Base-by-base conservation (phyloP, 2,888 invertebrate species). In the Callyntrura sp. region DNA sequence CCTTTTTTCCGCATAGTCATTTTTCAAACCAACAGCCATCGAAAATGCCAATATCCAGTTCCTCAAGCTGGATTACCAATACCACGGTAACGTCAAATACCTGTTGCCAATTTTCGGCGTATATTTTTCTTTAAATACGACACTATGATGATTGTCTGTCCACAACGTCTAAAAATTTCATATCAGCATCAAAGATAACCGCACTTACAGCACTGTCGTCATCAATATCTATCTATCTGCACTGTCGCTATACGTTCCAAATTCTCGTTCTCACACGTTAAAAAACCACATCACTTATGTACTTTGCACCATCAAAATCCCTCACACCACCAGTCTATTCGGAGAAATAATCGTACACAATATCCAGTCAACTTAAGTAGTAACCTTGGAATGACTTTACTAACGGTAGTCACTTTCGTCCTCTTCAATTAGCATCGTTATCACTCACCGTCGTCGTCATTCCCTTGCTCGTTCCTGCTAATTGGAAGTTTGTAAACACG, bases 361-460 rank as follows among this genome's bases (percentile, higher is more conserved):
- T 55, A n/a, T 1, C 55, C 14, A 55, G 14, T 25, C 28, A 62
- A 62, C 62, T 25, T 8, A 23, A 23, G 60, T 62, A 62, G 4
- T 68, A 68, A 68, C 68, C 68, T 68, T 68, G 68, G 17, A 68
- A 43, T 68, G 43, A 68, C n/a, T 68, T 68, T 17, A 62, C 62
- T 68, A 14, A 68, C 17, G 43, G 17, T n/a, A 43, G 20, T 25
- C n/a, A 43, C 17, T 68, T 43, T 35, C 68, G 43, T 68, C 35
- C 43, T 43, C 68, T 17, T 68, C 43, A 68, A 68, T 68, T 68
- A 68, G 23, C 68, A 68, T 68, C 68, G 35, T 35, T 35, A 68
- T 68, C 35, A 68, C 68, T 68, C 68, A 68, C 68, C 68, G 68
- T 68, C 68, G 43, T 68, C 68, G 68, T 68, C 68, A 68, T 68